Conservation (phyloP, 1,140 invertebrate genomes). For the Popillia japonica region DNA sequence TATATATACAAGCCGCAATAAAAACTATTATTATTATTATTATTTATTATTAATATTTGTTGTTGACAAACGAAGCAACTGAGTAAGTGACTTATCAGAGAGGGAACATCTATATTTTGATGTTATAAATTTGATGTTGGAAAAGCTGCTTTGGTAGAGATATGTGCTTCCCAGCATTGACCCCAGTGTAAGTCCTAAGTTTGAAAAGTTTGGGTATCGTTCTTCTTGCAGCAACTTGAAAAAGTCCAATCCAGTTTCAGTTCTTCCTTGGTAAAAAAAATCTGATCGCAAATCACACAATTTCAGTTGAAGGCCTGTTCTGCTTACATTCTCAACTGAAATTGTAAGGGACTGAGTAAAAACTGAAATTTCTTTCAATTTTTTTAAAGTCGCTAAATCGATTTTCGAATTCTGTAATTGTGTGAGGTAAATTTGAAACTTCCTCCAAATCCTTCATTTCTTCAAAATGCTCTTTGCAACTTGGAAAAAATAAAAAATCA, state of each 20-base stretch:
- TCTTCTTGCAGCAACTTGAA: neutral
- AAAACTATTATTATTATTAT: too few relatives aligned
- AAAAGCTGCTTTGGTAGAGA: slow-evolving; percentile 41
- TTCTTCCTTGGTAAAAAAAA: neutral
- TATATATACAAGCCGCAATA: too few relatives aligned
- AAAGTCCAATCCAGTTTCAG: slow-evolving; percentile 5
- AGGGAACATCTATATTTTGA: slow-evolving; percentile 17
- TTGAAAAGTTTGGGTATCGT: neutral
- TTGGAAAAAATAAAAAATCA: slow-evolving; percentile 33
- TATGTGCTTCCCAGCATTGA: slow-evolving; percentile 41
- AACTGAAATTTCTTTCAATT: slow-evolving; percentile 32
- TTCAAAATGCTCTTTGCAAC: slow-evolving; percentile 36
- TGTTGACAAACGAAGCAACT: slow-evolving; percentile 39
- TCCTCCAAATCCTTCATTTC: slow-evolving; percentile 35
- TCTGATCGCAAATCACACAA: slow-evolving; percentile 23
- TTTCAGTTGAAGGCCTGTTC: slow-evolving; percentile 28
- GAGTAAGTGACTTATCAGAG: slow-evolving; percentile 9
- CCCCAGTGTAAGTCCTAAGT: slow-evolving; percentile 22
- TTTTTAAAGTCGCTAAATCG: slow-evolving; percentile 36
- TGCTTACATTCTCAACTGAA: slow-evolving; percentile 26
- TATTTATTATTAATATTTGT: slow-evolving; percentile 16
- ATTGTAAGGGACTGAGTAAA: slow-evolving; percentile 37
- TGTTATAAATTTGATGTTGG: slow-evolving; percentile 42
- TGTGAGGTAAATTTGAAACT: slow-evolving; percentile 31
- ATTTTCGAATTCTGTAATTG: slow-evolving; percentile 34